Conservation (phyloP, 2,113 vertebrate species). For the Petroica traversi region DNA sequence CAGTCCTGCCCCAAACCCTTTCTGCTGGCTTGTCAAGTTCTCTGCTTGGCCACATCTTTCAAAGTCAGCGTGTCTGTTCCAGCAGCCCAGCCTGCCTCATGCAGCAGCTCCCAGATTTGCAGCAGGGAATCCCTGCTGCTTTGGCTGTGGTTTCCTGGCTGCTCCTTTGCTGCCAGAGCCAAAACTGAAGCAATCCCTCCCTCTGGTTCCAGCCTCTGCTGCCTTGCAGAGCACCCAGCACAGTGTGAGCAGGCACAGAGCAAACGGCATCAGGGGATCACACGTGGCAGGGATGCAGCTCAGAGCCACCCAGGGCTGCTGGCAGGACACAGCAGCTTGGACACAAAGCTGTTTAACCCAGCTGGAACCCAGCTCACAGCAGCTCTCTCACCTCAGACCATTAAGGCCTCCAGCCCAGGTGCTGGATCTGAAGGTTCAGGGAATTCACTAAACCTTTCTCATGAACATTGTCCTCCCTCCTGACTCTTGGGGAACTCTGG, state of each 20-base stretch:
- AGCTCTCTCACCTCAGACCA: not conserved
- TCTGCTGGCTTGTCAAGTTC: not conserved
- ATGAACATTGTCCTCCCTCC: not conserved
- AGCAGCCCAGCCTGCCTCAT: not conserved
- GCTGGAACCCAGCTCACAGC: not conserved
- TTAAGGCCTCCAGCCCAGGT: not conserved
- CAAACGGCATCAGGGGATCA: not conserved
- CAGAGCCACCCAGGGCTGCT: not conserved
- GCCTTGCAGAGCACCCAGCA: not conserved
- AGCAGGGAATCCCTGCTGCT: not conserved
- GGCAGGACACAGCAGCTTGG: not conserved
- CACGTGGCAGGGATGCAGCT: not conserved
- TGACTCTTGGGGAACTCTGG: not conserved
- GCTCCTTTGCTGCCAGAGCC: not conserved
- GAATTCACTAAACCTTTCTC: not conserved
- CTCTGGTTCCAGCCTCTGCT: not conserved
- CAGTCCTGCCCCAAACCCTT: not conserved
- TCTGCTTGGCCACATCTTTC: not conserved
- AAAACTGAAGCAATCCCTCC: not conserved
- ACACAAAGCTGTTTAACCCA: not conserved
- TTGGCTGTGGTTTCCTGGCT: not conserved
- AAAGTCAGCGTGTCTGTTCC: not conserved
- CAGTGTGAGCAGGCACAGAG: not conserved
- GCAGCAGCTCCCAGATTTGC: not conserved
- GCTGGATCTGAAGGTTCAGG: fast-evolving